phyloP scores from a whole-genome alignment of 2,797 vertebrate species.

The Bradypodion ventrale region DNA sequence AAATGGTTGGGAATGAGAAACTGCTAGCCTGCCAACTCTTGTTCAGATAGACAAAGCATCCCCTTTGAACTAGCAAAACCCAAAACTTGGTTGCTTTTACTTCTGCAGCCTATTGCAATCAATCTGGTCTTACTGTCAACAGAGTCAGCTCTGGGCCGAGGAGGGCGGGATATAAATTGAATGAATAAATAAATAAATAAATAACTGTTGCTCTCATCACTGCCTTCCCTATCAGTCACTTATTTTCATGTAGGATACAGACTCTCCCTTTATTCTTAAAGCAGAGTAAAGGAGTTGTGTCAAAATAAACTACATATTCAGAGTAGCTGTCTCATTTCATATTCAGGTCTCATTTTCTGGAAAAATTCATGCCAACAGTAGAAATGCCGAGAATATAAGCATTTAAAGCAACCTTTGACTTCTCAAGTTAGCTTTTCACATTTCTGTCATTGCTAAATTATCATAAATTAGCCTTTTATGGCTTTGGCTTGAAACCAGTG shows the following conservation, averaged over 20 bases:
- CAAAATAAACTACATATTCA: no score
- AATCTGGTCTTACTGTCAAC: background rate
- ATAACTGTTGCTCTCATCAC: background rate
- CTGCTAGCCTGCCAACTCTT: no score
- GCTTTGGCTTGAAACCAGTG: constrained; percentile 53
- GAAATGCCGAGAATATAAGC: constrained; percentile 45
- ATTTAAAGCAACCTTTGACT: constrained; percentile 37
- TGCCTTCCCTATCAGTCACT: background rate
- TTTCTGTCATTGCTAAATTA: constrained; percentile 52
- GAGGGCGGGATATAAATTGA: no score
- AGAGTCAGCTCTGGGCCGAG: no score
- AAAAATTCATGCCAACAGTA: background rate
- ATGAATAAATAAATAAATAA: no score
- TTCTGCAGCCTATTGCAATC: background rate
- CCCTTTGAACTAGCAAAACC: background rate
- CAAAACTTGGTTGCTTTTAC: no score
- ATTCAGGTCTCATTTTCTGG: background rate
- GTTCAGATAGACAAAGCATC: background rate
- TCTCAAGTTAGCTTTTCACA: constrained; percentile 6
- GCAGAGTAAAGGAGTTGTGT: background rate
- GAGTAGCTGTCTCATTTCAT: no score
- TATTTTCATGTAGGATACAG: background rate
- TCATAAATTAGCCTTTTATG: constrained; percentile 35
- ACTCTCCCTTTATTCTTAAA: background rate
- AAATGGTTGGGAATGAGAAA: no score